These are phyloP conservation scores for western clawed frog (Xenopus tropicalis) DNA, from an alignment of 2,113 vertebrate genomes.

Conservation along the genomic window DNA sequence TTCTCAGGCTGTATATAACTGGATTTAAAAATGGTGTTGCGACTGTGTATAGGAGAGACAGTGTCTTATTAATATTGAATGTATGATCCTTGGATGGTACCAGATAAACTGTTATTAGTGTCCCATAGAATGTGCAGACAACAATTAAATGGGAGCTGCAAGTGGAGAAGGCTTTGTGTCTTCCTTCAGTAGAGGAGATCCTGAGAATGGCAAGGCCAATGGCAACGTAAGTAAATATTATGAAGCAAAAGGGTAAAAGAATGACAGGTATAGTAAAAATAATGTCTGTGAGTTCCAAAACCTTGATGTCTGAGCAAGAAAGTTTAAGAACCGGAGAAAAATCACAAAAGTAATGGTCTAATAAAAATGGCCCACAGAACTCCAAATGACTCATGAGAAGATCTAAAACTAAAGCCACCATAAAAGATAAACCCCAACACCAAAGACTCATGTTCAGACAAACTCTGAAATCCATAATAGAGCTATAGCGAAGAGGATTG, in stretches of 20 bases:
- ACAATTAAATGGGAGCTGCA: slow-evolving; percentile 33
- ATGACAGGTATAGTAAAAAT: not conserved
- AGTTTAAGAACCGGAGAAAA: not conserved
- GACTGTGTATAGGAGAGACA: slow-evolving; percentile 14
- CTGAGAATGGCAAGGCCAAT: slow-evolving; percentile 9
- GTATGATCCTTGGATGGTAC: not conserved
- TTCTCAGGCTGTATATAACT: no score
- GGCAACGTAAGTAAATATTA: slow-evolving; percentile 4
- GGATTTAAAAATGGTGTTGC: slow-evolving; percentile 3
- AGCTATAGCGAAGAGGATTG: not conserved
- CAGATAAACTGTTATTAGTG: slow-evolving; percentile 14
- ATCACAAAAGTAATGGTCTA: slow-evolving; percentile 17
- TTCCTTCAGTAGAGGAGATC: slow-evolving; percentile 15
- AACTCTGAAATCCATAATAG: not conserved
- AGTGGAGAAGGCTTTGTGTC: no score
- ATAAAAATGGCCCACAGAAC: not conserved
- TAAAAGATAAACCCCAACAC: not conserved
- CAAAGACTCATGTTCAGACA: not conserved
- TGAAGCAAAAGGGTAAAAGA: slow-evolving; percentile 3
- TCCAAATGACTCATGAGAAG: not conserved
- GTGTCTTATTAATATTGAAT: not conserved
- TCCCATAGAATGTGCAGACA: slow-evolving; percentile 28
- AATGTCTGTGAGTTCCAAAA: not conserved
- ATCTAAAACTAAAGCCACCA: not conserved
- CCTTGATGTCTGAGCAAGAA: not conserved